Evolutionary conservation across 2,888 invertebrate genomes (phyloP).

Genomic region (Hirudinaria manillensis): DNA sequence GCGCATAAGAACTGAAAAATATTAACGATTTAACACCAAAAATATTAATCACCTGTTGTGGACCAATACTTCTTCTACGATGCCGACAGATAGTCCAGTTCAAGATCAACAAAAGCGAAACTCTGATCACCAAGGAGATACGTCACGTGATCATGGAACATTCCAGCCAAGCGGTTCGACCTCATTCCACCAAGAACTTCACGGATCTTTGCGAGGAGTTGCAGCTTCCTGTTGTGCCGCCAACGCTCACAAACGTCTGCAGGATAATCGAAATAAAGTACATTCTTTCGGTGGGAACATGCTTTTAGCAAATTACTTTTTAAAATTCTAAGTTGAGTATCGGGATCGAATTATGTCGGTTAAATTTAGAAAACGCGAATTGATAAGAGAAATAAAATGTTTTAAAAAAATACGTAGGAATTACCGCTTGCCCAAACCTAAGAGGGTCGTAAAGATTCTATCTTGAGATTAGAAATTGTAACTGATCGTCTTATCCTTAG

Average conservation of each 20-base stretch:
- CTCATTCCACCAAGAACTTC: constrained; percentile 56
- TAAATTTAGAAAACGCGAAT: constrained; percentile 8
- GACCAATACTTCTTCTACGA: too few species aligned
- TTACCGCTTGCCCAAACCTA: too few species aligned
- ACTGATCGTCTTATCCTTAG: constrained; percentile 51
- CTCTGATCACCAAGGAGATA: constrained; percentile 67
- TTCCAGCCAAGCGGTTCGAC: constrained; percentile 63
- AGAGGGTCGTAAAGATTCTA: too few species aligned
- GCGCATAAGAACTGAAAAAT: too few species aligned
- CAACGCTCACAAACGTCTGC: constrained; percentile 65
- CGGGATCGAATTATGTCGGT: not conserved
- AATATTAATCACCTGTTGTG: too few species aligned
- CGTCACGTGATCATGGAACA: constrained; percentile 68
- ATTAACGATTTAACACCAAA: too few species aligned
- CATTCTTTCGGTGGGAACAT: constrained; percentile 62
- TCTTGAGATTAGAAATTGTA: not conserved
- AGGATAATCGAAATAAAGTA: constrained; percentile 69
- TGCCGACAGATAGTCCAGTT: constrained; percentile 65
- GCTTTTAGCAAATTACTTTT: not conserved
- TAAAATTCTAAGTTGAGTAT: not conserved
- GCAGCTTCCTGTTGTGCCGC: constrained; percentile 69
- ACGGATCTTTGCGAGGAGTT: constrained; percentile 53
- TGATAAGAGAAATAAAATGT: not conserved
- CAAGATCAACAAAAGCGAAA: constrained; percentile 69
- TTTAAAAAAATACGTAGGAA: too few species aligned